Conservation (phyloP, 1,140 invertebrate genomes). For the Drosophila suzukii region DNA sequence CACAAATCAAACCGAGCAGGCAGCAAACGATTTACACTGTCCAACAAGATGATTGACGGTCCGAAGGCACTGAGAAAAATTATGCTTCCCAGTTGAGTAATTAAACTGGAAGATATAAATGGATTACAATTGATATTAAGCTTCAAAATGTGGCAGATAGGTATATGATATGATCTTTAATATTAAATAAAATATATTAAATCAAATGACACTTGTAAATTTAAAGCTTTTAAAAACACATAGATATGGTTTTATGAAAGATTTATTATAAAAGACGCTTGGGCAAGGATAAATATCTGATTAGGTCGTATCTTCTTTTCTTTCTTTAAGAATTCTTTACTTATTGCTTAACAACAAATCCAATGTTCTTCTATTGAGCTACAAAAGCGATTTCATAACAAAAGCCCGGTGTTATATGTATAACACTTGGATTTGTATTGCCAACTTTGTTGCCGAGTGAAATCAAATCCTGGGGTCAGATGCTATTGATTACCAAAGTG, state of each 20-base stretch:
- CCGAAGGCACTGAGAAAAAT: conserved; percentile 24
- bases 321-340: neutral
- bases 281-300: too few relatives aligned
- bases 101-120: neutral
- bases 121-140: too few relatives aligned
- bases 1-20: conserved; percentile 54
- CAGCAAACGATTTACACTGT: conserved; percentile 57
- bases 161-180: too few relatives aligned
- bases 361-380: conserved; percentile 1
- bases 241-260: too few relatives aligned
- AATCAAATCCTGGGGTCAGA: conserved; percentile 60
- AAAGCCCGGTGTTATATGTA: conserved; percentile 12
- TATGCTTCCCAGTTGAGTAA: neutral
- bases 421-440: conserved; percentile 23
- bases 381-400: conserved; percentile 21
- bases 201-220: too few relatives aligned
- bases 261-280: too few relatives aligned
- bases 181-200: too few relatives aligned
- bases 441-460: conserved; percentile 72
- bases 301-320: neutral
- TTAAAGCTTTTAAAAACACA: too few relatives aligned
- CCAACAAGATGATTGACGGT: conserved; percentile 36
- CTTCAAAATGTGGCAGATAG: too few relatives aligned
- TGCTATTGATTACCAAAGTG: conserved; percentile 62
- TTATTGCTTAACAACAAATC: neutral